Evolutionary conservation across 2,888 invertebrate species (phyloP).

Genomic region (Yponomeuta sedellus): DNA sequence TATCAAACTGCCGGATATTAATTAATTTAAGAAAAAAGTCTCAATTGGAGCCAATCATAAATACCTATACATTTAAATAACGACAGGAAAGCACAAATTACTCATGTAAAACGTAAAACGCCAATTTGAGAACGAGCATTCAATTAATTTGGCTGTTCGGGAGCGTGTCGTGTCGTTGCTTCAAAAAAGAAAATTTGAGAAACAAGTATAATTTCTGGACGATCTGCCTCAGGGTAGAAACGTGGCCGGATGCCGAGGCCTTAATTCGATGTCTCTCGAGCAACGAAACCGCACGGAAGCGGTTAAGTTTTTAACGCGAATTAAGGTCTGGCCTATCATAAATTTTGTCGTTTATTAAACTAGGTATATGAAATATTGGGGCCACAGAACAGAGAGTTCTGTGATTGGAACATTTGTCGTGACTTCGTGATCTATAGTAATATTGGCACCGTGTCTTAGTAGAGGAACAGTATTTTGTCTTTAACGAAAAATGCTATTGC

Average conservation of each 20-base stretch:
- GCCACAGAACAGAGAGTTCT: too few species aligned
- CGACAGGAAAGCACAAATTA: conserved; percentile 12
- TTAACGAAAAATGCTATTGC: too few species aligned
- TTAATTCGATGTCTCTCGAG: conserved; percentile 11
- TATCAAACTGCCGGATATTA: neutral
- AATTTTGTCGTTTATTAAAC: neutral
- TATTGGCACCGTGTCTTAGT: too few species aligned
- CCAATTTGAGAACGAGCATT: conserved; percentile 13
- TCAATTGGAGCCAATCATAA: neutral
- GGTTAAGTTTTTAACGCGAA: neutral
- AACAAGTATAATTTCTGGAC: neutral
- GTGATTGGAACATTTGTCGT: too few species aligned
- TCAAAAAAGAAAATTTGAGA: conserved; percentile 7
- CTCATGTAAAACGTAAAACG: neutral
- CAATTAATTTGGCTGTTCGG: conserved; percentile 3
- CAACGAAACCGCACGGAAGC: neutral
- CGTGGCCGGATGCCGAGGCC: conserved; percentile 36
- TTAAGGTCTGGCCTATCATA: neutral
- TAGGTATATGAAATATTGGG: too few species aligned
- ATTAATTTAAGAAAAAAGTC: neutral
- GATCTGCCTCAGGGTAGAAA: neutral
- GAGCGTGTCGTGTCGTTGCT: neutral
- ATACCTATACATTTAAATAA: conserved; percentile 13
- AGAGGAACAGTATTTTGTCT: too few species aligned
- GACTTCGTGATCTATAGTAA: too few species aligned